Conservation (phyloP, 2,888 invertebrate genomes). For the Electrophaes corylata region DNA sequence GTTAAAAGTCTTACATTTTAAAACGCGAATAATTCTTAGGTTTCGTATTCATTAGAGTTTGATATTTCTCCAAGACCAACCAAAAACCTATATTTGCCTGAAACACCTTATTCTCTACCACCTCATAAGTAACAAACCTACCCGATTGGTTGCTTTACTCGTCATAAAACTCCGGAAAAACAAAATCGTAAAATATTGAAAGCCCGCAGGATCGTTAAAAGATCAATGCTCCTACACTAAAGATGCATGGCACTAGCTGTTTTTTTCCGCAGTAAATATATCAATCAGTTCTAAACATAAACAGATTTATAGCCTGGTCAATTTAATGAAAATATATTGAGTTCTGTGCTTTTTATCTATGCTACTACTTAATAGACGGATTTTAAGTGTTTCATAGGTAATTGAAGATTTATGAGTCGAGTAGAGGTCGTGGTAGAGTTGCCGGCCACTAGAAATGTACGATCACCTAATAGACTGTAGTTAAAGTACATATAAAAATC, state of each 20-base stretch:
- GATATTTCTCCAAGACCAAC: too few relatives aligned
- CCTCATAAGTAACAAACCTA: slow-evolving; percentile 5
- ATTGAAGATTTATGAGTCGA: slow-evolving; percentile 42
- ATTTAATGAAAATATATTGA: slow-evolving; percentile 55
- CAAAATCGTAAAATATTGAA: slow-evolving; percentile 33
- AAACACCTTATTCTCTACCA: neutral
- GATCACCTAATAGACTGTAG: too few relatives aligned
- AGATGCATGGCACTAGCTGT: slow-evolving; percentile 37
- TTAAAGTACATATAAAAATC: too few relatives aligned
- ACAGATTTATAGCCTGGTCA: slow-evolving; percentile 41
- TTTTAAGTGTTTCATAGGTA: slow-evolving; percentile 44
- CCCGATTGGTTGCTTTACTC: slow-evolving; percentile 7
- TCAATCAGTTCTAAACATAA: slow-evolving; percentile 54
- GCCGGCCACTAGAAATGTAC: neutral
- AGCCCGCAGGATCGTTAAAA: slow-evolving; percentile 42
- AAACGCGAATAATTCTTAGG: too few relatives aligned
- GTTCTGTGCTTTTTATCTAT: slow-evolving; percentile 30
- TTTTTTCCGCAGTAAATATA: slow-evolving; percentile 49
- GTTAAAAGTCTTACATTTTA: too few relatives aligned
- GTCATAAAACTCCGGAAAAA: slow-evolving; percentile 29
- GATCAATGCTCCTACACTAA: slow-evolving; percentile 42
- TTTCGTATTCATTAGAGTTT: too few relatives aligned
- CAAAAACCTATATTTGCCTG: too few relatives aligned
- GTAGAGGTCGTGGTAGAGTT: slow-evolving; percentile 5
- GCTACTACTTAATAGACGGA: slow-evolving; percentile 37